A percentile compares a stretch with the other conserved stretches of the same genome.
Conservation (phyloP, 92 coral and sea anemone genomes). For the Parazoanthus darwini region DNA sequence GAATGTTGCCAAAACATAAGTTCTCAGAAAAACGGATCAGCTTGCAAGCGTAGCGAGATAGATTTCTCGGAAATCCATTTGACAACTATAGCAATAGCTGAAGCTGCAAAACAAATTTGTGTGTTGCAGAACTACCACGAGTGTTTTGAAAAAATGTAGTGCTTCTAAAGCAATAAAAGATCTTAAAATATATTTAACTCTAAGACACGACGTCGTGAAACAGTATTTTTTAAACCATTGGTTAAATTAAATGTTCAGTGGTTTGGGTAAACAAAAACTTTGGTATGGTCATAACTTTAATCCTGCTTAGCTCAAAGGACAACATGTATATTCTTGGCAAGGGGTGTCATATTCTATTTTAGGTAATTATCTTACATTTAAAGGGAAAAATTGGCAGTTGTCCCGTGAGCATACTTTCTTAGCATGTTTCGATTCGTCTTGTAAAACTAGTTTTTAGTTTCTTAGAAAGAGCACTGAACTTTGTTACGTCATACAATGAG, state of each 20-base stretch:
- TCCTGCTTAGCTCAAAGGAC: background rate
- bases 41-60: background rate
- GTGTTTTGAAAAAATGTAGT: background rate
- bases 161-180: background rate
- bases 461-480: background rate
- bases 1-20: too few species aligned
- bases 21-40: background rate
- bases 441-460: conserved; percentile 36
- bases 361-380: background rate
- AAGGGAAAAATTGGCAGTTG: background rate
- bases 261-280: too few species aligned
- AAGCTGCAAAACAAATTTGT: too few species aligned
- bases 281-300: background rate
- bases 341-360: background rate
- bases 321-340: too few species aligned
- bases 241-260: too few species aligned
- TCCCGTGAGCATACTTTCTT: background rate
- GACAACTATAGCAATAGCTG: background rate
- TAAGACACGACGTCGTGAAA: too few species aligned
- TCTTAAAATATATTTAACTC: too few species aligned
- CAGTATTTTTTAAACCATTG: too few species aligned
- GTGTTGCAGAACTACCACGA: too few species aligned
- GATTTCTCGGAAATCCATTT: background rate
- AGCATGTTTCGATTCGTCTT: conserved; percentile 3
- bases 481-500: background rate